Percentiles rank a stretch among this genome's conserved stretches.
These are phyloP conservation scores for Spinus pinus DNA, from an alignment of 2,797 vertebrate species.

Conservation along the genomic window DNA sequence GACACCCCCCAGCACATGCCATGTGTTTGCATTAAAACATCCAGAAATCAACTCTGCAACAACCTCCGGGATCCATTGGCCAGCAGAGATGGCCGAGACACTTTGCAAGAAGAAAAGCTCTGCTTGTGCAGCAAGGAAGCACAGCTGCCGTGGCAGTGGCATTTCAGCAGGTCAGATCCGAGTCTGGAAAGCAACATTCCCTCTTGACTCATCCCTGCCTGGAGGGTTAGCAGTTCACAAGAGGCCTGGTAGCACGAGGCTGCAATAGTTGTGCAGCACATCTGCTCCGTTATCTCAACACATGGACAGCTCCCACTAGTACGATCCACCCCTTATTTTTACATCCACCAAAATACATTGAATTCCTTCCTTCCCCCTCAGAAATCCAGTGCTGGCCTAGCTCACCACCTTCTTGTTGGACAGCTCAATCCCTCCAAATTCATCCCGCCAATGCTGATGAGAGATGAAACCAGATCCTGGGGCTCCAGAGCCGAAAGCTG, in stretches of 20 bases:
- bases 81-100: background rate
- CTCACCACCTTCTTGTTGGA: background rate
- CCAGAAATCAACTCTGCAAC: background rate
- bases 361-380: slow-evolving; percentile 25
- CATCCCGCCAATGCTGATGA: background rate
- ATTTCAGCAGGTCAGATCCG: background rate
- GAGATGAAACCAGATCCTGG: background rate
- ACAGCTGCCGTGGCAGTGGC: background rate
- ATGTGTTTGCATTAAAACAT: background rate
- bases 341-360: background rate
- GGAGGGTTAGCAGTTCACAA: background rate
- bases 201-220: background rate
- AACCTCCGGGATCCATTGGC: fast-evolving
- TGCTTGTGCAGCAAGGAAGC: background rate
- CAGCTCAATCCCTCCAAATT: slow-evolving; percentile 7
- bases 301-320: background rate
- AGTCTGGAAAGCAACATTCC: background rate
- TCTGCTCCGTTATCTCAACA: background rate
- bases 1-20: fast-evolving
- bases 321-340: slow-evolving; percentile 25
- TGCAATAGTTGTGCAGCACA: background rate
- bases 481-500: background rate
- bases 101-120: background rate
- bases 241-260: background rate
- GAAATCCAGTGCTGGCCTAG: slow-evolving; percentile 6